phyloP scores from a whole-genome alignment of 1,140 invertebrate genomes.

The Ruditapes philippinarum region DNA sequence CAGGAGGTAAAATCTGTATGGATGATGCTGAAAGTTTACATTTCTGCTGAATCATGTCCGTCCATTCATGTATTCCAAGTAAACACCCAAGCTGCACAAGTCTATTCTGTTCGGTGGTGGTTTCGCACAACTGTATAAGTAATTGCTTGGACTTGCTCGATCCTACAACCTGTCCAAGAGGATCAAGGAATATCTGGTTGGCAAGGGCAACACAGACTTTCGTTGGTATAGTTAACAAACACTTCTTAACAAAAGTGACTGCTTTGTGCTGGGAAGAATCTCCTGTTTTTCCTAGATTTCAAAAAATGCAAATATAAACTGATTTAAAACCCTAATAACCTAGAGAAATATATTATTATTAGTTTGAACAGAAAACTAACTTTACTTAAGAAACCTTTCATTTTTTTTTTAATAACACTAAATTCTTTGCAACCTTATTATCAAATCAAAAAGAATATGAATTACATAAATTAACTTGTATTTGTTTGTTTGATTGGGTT shows the following conservation, averaged over 20 bases:
- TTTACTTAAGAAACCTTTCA: no score
- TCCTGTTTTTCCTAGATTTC: background rate
- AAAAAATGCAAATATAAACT: no score
- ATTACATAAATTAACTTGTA: no score
- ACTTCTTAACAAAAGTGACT: constrained; percentile 80
- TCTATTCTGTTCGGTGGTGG: constrained; percentile 47
- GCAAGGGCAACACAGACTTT: constrained; percentile 79
- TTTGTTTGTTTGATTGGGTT: no score
- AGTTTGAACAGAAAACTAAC: no score
- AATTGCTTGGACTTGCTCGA: constrained; percentile 80
- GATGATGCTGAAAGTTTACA: constrained; percentile 64
- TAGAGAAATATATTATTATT: no score
- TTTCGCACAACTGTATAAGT: constrained; percentile 73
- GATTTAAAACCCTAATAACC: no score
- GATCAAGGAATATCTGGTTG: constrained; percentile 85
- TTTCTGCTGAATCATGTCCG: constrained; percentile 72
- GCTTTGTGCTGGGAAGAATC: constrained; percentile 57
- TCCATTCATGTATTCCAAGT: constrained; percentile 84
- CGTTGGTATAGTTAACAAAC: constrained; percentile 79
- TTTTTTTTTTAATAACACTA: no score
- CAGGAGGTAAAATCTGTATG: constrained; percentile 70
- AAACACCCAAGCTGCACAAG: constrained; percentile 80
- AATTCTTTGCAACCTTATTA: no score
- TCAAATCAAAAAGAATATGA: no score
- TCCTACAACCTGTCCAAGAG: constrained; percentile 83